A percentile compares a stretch with the other conserved stretches of the same genome.
Conservation (phyloP, 2,888 invertebrate species). For the Crematogaster levior region DNA sequence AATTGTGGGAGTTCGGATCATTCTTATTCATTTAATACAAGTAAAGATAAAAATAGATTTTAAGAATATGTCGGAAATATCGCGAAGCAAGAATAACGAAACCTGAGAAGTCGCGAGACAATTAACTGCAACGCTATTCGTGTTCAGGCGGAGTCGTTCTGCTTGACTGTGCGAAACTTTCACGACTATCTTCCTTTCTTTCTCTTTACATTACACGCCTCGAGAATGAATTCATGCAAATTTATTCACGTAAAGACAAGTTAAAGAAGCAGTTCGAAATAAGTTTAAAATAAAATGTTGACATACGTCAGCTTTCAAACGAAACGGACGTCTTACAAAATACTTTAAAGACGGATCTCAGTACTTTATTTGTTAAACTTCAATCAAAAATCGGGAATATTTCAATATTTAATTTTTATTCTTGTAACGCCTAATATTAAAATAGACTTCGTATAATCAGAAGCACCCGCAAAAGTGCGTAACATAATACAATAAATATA, state of each 20-base stretch:
- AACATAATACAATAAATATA: neutral
- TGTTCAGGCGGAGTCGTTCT: conserved; percentile 57
- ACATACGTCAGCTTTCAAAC: neutral
- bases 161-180: conserved; percentile 68
- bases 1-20: neutral
- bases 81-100: conserved; percentile 56
- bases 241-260: conserved; percentile 57
- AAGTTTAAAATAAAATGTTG: conserved; percentile 25
- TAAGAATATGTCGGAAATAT: conserved; percentile 52
- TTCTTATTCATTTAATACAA: conserved; percentile 43
- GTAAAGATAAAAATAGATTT: conserved; percentile 43
- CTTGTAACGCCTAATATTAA: neutral
- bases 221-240: conserved; percentile 57
- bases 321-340: neutral
- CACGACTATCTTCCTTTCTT: conserved; percentile 59
- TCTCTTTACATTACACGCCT: conserved; percentile 50
- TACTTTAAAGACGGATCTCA: neutral
- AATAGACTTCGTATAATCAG: neutral
- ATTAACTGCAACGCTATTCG: conserved; percentile 60
- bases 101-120: conserved; percentile 61
- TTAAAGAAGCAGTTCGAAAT: conserved; percentile 36
- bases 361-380: neutral
- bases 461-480: neutral
- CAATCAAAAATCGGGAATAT: neutral
- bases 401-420: neutral